phyloP scores from a whole-genome alignment of 2,797 vertebrate genomes.

The Champsocephalus gunnari region DNA sequence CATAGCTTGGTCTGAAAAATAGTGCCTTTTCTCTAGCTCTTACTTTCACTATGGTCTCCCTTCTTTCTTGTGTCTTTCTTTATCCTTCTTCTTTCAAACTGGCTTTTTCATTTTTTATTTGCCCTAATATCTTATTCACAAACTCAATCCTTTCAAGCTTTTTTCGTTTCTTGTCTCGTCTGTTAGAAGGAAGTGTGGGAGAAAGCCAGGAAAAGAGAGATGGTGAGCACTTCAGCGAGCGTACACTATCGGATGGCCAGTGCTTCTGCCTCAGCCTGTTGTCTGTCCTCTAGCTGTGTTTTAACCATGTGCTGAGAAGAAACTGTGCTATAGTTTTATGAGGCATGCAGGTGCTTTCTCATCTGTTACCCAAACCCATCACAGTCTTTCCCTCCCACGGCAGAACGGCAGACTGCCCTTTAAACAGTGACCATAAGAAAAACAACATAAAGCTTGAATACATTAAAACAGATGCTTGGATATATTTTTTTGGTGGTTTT shows the following conservation, averaged over 20 bases:
- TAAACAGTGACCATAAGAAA: slow-evolving; percentile 70
- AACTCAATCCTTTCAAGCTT: slow-evolving; percentile 23
- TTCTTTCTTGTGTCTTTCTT: slow-evolving; percentile 17
- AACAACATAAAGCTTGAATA: slow-evolving; percentile 59
- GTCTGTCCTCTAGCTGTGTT: slow-evolving; percentile 72
- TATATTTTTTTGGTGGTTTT: slow-evolving; percentile 31
- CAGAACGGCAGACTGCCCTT: slow-evolving; percentile 63
- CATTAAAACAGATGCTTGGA: slow-evolving; percentile 70
- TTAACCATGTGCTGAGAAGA: slow-evolving; percentile 74
- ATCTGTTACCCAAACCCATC: slow-evolving; percentile 66
- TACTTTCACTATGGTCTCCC: slow-evolving; percentile 51
- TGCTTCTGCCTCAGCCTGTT: slow-evolving; percentile 68
- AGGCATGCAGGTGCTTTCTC: slow-evolving; percentile 78
- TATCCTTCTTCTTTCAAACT: slow-evolving; percentile 23
- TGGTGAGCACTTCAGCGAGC: slow-evolving; percentile 50
- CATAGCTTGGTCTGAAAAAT: slow-evolving; percentile 61
- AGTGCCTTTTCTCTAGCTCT: slow-evolving; percentile 40
- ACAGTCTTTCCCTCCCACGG: slow-evolving; percentile 51
- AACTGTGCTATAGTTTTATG: slow-evolving; percentile 82
- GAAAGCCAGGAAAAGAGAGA: slow-evolving; percentile 5
- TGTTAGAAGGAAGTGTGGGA: slow-evolving; percentile 18
- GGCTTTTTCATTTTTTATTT: slow-evolving; percentile 20
- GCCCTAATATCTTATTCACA: slow-evolving; percentile 24
- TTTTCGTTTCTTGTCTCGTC: slow-evolving; percentile 14
- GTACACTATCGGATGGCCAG: slow-evolving; percentile 78